phyloP scores from a whole-genome alignment of 2,797 vertebrate genomes.

The Lerista edwardsae region DNA sequence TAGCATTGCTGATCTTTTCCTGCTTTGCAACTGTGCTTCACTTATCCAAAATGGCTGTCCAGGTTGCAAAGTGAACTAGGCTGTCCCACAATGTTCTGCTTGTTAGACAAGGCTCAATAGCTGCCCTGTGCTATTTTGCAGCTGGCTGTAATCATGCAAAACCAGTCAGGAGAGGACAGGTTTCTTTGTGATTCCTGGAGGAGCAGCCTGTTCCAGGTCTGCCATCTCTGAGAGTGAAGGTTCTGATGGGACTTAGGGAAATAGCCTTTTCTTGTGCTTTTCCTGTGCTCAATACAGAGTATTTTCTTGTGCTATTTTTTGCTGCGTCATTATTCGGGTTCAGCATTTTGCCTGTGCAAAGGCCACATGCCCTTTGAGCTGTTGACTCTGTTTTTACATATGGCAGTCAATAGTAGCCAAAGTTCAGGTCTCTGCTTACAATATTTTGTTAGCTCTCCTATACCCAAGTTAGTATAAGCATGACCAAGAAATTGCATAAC shows the following conservation, averaged over 20 bases:
- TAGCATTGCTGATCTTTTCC: not conserved
- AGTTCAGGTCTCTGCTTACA: constrained; percentile 31
- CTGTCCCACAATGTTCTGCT: not conserved
- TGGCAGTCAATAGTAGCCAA: constrained; percentile 17
- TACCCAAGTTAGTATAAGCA: constrained; percentile 39
- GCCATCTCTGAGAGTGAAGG: not conserved
- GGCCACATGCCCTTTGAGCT: not conserved
- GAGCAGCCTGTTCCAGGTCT: not conserved
- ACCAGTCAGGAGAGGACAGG: not conserved
- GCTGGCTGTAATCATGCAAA: not conserved
- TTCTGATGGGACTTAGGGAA: not conserved
- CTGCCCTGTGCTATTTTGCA: not conserved
- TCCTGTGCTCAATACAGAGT: too few species aligned
- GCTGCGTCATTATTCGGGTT: not conserved
- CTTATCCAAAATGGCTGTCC: not conserved
- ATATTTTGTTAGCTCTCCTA: constrained; percentile 45
- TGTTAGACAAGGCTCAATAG: not conserved
- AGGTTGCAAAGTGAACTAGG: not conserved
- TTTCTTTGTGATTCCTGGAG: not conserved
- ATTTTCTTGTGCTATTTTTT: not conserved
- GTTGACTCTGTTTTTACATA: not conserved
- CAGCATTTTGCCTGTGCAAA: not conserved
- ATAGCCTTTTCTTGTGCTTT: not conserved
- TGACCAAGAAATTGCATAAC: too few species aligned
- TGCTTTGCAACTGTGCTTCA: not conserved